phyloP scores from a whole-genome alignment of 1,140 invertebrate species.

The Tetragnatha versicolor region DNA sequence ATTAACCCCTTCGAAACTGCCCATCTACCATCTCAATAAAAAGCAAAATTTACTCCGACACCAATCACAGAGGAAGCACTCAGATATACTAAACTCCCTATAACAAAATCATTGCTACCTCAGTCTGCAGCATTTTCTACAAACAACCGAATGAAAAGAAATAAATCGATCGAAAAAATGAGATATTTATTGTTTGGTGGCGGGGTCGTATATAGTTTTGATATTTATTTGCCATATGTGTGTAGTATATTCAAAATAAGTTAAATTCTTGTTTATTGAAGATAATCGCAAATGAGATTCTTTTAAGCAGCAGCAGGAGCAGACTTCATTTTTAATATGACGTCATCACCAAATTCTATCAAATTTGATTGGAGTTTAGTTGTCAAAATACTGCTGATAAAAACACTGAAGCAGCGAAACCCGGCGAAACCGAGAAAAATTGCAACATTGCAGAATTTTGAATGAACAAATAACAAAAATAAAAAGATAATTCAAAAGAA shows the following conservation, averaged over 20 bases:
- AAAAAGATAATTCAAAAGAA: too few species aligned
- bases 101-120: slow-evolving; percentile 39
- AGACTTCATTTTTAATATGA: slow-evolving; percentile 23
- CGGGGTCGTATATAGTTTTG: not conserved
- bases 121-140: slow-evolving; percentile 5
- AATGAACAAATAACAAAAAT: too few species aligned
- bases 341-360: slow-evolving; percentile 4
- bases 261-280: not conserved
- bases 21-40: not conserved
- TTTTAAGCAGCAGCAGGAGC: too few species aligned
- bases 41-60: slow-evolving; percentile 43
- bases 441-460: too few species aligned
- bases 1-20: slow-evolving; percentile 35
- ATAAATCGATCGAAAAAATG: not conserved
- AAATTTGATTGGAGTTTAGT: slow-evolving; percentile 20
- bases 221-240: not conserved
- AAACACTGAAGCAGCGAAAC: too few species aligned
- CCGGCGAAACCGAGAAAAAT: too few species aligned
- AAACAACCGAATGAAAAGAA: not conserved
- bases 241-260: not conserved
- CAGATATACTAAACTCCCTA: slow-evolving; percentile 20
- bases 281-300: too few species aligned
- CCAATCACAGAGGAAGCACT: slow-evolving; percentile 52
- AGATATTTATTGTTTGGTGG: not conserved
- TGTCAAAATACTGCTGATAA: not conserved